These are phyloP conservation scores for Burhinus oedicnemus DNA, from an alignment of 2,113 vertebrate genomes.

Conservation along the genomic window DNA sequence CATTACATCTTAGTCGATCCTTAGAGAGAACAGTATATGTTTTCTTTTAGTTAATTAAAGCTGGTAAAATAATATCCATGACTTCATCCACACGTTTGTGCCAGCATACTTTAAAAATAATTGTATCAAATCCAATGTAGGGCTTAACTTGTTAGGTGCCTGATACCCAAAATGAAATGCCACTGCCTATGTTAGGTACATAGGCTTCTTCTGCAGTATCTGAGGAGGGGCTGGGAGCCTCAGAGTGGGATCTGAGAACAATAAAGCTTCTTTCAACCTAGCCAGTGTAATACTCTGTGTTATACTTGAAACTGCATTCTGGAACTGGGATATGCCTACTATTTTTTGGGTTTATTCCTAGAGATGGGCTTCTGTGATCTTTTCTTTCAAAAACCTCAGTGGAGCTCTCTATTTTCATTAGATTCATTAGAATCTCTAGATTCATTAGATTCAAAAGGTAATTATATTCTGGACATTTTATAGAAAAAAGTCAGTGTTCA, in stretches of 20 bases:
- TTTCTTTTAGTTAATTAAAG: constrained; percentile 9
- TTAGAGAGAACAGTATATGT: neutral
- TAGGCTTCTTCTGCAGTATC: neutral
- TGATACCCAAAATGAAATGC: neutral
- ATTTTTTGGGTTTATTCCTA: neutral
- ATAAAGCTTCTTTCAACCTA: neutral
- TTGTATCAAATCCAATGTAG: neutral
- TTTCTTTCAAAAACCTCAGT: neutral
- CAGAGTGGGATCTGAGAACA: neutral
- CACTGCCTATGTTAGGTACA: neutral
- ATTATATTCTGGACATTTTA: neutral
- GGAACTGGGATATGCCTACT: neutral
- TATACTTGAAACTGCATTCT: neutral
- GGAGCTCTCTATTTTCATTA: neutral
- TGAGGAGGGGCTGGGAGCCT: neutral
- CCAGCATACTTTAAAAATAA: neutral
- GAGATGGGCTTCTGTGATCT: neutral
- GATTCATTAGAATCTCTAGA: too few species aligned
- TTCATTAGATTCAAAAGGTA: too few species aligned
- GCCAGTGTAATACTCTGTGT: neutral
- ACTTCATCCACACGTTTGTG: neutral
- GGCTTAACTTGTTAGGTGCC: neutral
- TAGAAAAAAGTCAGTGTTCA: neutral
- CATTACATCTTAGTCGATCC: neutral
- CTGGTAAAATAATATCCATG: neutral